phyloP scores from a whole-genome alignment of 2,797 vertebrate genomes.

The Onychomys arenicola region DNA sequence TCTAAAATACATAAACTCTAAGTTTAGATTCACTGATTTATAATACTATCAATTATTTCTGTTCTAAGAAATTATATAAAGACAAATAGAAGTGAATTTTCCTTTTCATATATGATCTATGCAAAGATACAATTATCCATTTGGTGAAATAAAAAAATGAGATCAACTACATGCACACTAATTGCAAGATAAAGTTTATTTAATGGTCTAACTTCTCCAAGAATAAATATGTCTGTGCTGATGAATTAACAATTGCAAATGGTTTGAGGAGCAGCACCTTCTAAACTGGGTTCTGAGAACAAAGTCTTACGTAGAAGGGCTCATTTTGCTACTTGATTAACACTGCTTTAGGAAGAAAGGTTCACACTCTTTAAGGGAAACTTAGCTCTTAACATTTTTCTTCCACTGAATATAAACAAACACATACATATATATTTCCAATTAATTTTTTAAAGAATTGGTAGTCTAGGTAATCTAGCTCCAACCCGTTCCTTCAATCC shows the following conservation, averaged over 20 bases:
- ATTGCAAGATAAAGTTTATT: conserved; percentile 41
- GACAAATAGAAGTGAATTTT: neutral
- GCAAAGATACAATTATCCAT: neutral
- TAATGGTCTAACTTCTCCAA: neutral
- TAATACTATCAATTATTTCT: neutral
- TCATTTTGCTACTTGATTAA: neutral
- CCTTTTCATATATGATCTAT: neutral
- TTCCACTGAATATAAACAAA: neutral
- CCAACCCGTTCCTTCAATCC: neutral
- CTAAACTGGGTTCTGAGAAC: neutral
- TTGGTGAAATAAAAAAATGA: neutral
- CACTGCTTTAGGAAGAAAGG: conserved; percentile 28
- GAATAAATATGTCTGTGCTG: neutral
- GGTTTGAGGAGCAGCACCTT: neutral
- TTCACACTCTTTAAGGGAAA: conserved; percentile 5
- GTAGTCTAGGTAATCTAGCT: neutral
- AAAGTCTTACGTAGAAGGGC: neutral
- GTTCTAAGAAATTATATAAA: neutral
- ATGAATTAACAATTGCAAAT: neutral
- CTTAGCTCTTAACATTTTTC: neutral
- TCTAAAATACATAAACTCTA: neutral
- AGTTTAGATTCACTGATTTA: neutral
- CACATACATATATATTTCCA: neutral
- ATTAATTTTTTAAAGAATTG: neutral
- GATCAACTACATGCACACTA: neutral